phyloP scores from a whole-genome alignment of 2,888 invertebrate genomes.

The Hesperia comma region DNA sequence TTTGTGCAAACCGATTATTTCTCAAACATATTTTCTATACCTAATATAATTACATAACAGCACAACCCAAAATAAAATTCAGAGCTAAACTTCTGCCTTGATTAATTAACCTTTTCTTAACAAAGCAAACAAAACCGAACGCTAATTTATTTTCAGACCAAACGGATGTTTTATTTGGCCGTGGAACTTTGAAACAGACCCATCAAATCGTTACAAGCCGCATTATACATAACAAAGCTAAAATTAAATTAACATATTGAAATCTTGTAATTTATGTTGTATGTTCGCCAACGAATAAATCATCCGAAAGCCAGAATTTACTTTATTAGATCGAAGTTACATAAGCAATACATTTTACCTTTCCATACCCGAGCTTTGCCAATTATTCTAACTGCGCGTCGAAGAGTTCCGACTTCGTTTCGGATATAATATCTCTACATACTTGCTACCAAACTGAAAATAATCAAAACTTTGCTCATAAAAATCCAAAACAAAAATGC shows the following conservation, averaged over 20 bases:
- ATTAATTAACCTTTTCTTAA: conserved; percentile 13
- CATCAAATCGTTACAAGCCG: conserved; percentile 25
- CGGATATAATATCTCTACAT: conserved; percentile 65
- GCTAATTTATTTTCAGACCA: conserved; percentile 17
- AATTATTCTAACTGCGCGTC: conserved; percentile 67
- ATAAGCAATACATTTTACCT: conserved; percentile 54
- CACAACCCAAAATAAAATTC: neutral
- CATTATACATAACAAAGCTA: conserved; percentile 14
- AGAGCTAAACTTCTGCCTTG: neutral
- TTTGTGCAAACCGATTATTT: neutral
- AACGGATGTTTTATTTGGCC: conserved; percentile 28
- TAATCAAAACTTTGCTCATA: conserved; percentile 84
- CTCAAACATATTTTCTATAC: too few species aligned
- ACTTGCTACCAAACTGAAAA: conserved; percentile 79
- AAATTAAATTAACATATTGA: conserved; percentile 32
- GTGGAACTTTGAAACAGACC: conserved; percentile 28
- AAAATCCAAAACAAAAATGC: conserved; percentile 85
- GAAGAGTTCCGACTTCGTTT: conserved; percentile 59
- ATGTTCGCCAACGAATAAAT: conserved; percentile 44
- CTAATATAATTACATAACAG: neutral
- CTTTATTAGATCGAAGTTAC: conserved; percentile 61
- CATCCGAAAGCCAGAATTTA: conserved; percentile 59
- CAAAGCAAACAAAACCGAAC: neutral
- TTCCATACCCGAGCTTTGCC: conserved; percentile 55
- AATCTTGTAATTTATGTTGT: conserved; percentile 38